Base-by-base conservation (phyloP, 2,888 invertebrate species). In the Amitus sp. region DNA sequence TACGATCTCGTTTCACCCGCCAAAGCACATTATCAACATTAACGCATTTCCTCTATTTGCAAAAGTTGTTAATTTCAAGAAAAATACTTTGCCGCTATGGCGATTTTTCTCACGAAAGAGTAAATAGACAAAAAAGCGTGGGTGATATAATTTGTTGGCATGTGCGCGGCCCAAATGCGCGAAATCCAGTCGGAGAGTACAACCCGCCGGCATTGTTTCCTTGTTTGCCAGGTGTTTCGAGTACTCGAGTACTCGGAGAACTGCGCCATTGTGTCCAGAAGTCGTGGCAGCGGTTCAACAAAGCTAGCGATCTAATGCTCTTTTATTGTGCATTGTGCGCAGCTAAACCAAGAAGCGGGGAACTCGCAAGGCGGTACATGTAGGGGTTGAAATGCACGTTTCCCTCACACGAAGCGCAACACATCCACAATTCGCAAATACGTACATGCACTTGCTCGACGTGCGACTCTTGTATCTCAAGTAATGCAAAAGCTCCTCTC, bases 221-320 rank as follows among this genome's bases (percentile, higher is more conserved):
- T 80, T 80, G 80, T 80, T 80, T 80, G 77, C 79, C 78, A 80
- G 80, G 80, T 80, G 80, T 80, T 80, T 80, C 77, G 74, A 80
- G 79, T 75, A 67, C 68, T 71, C 67, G 62, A 62, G 69, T 71
- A n/a, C 69, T 73, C 76, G 77, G 74, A 72, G 73, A 70, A 71
- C 70, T 72, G 68, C 73, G 73, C 76, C 77, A 80, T 80, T 80
- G 80, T 79, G 67, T 63, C 65, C 63, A 65, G 71, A 76, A 77
- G 75, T 77, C 74, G 75, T 73, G 73, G 70, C 75, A 75, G 69
- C 73, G 73, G 70, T 73, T 75, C 74, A 74, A 81, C 81, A 80
- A 80, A 82, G 80, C 78, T 77, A 72, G 70, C 79, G 76, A 80
- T 78, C 80, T 80, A 82, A 82, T 82, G 82, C 81, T 82, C 82